Evolutionary conservation across 2,797 vertebrate genomes (phyloP), one percentile per base, ranked within the genome.

Genomic region (Lithobates pipiens): DNA sequence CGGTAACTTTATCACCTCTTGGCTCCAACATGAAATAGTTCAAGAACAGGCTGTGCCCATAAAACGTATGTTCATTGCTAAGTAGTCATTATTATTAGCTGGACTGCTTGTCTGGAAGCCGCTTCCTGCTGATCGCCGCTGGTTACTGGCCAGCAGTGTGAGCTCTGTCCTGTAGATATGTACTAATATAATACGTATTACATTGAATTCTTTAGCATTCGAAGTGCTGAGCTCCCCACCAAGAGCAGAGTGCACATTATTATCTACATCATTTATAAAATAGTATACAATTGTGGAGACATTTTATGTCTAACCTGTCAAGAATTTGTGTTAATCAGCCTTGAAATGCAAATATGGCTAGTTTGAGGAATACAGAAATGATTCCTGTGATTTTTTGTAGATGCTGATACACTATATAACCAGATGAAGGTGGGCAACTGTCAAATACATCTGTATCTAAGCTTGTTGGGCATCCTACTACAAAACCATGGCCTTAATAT

Each of bases 21-120:
- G 84, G 77, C 61, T 27, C 39, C 3, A 29, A 67, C 25, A 79
- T 50, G 67, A 80, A 75, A 80, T 50, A 63, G 42, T 74, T 34
- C 25, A 42, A 79, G 83, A 79, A 85, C 76, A 63, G 70, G 32
- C 83, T 73, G 76, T 85, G 70, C 39, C 42, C 78, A 72, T 74
- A 77, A 84, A 70, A 65, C 29, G 34, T 21, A 70, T 84, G 82
- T 72, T 72, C 75, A 72, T 63, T 61, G 13, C 82, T 67, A 63
- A 79, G 76, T 32, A 80, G 27, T 69, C 32, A 50, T 80, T 85
- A 85, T 76, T 80, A 85, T 85, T 73, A 85, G 70, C 44, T 50
- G 36, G 23, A 25, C 63, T 46, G 50, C 63, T 77, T 63, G 50
- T 61, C 75, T 75, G 61, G 46, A 85, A 65, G 76, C 76, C 69